phyloP scores from a whole-genome alignment of 1,140 invertebrate species.

The Drosophila sechellia region DNA sequence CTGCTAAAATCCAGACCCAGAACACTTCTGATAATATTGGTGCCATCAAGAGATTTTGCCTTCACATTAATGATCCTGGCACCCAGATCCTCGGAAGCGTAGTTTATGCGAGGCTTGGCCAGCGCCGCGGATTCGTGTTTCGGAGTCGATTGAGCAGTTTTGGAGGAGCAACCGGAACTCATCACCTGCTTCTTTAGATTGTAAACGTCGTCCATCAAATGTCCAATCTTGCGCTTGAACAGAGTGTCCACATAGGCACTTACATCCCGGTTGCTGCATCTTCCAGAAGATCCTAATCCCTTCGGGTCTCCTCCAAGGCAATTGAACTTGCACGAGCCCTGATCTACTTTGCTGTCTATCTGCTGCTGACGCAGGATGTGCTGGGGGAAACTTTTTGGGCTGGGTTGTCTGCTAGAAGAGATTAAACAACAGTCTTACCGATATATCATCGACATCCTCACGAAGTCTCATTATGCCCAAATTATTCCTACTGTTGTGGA shows the following conservation, averaged over 20 bases:
- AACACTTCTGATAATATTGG: constrained; percentile 38
- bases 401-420: too few relatives aligned
- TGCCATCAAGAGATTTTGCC: constrained; percentile 39
- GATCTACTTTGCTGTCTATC: neutral
- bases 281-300: neutral
- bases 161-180: constrained; percentile 5
- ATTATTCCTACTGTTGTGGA: constrained; percentile 27
- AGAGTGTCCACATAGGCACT: constrained; percentile 48
- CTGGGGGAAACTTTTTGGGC: neutral
- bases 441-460: constrained; percentile 45
- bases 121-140: neutral
- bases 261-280: constrained; percentile 34
- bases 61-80: constrained; percentile 44
- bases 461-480: constrained; percentile 15
- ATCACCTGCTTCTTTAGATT: constrained; percentile 49
- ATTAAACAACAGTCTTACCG: constrained; percentile 27
- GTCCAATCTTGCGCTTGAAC: constrained; percentile 55
- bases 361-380: constrained; percentile 19
- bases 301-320: neutral
- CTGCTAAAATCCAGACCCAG: constrained; percentile 64
- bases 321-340: neutral
- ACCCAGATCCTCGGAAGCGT: constrained; percentile 61
- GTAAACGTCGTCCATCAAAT: constrained; percentile 67
- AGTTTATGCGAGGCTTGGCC: constrained; percentile 52
- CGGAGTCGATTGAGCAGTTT: neutral